A percentile compares a stretch with the other conserved stretches of the same genome.
phyloP scores from a whole-genome alignment of 2,113 vertebrate genomes.

The Ranitomeya variabilis region DNA sequence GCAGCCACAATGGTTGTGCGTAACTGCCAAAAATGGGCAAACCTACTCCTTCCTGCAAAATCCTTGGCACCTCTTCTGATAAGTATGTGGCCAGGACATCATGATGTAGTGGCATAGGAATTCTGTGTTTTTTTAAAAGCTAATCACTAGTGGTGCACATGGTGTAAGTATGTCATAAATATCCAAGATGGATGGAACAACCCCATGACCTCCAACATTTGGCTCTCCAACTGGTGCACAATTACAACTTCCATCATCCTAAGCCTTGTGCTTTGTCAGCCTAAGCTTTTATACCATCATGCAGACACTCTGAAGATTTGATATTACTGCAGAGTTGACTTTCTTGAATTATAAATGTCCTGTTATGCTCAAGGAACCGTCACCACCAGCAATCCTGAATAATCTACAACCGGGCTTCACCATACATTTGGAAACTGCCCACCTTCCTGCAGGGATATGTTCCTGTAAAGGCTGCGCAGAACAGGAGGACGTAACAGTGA shows the following conservation, averaged over 20 bases:
- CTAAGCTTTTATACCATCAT: neutral
- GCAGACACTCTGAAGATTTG: neutral
- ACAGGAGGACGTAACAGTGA: neutral
- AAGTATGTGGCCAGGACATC: too few species aligned
- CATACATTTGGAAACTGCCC: slow-evolving; percentile 7
- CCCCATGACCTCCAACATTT: neutral
- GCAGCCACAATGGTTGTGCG: too few species aligned
- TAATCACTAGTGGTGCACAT: too few species aligned
- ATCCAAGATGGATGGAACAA: neutral
- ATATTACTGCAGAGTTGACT: neutral
- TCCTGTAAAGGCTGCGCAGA: neutral
- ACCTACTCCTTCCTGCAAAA: too few species aligned
- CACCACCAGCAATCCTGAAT: neutral
- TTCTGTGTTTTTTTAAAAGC: too few species aligned
- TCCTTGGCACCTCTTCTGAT: too few species aligned
- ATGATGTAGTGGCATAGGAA: too few species aligned
- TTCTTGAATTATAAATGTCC: neutral
- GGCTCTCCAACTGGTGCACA: neutral
- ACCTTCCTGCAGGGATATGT: neutral
- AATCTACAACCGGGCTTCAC: neutral
- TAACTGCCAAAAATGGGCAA: too few species aligned
- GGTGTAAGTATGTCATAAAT: too few species aligned
- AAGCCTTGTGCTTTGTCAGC: neutral
- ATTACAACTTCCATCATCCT: neutral
- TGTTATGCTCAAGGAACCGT: neutral